These are phyloP conservation scores for Cephalotes varians DNA, from an alignment of 2,888 invertebrate species.

Conservation along the genomic window DNA sequence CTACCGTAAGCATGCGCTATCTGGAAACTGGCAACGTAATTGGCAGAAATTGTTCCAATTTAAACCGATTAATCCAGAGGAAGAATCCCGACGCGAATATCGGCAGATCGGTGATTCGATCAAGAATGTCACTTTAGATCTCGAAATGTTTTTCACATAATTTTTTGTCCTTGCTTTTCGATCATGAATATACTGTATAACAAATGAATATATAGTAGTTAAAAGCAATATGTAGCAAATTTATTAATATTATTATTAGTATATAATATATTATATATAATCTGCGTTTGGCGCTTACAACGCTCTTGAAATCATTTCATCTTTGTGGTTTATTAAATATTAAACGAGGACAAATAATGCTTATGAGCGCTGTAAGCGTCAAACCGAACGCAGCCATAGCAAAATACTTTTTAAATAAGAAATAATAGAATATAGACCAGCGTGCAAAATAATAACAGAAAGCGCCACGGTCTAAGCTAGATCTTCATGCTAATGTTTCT, in stretches of 20 bases:
- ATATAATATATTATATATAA: not conserved
- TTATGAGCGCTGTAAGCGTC: too few relatives aligned
- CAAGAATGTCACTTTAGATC: not conserved
- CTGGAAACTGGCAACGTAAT: constrained; percentile 74
- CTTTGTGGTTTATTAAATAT: too few relatives aligned
- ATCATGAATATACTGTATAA: not conserved
- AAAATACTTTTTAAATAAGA: too few relatives aligned
- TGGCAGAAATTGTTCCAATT: constrained; percentile 73
- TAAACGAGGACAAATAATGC: too few relatives aligned
- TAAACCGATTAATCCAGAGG: constrained; percentile 71
- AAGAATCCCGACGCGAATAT: constrained; percentile 66
- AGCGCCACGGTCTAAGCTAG: too few relatives aligned
- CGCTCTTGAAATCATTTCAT: too few relatives aligned
- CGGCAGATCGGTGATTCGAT: constrained; percentile 67
- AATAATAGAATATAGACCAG: too few relatives aligned
- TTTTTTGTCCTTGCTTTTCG: not conserved
- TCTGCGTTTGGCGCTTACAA: too few relatives aligned
- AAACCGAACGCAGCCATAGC: too few relatives aligned
- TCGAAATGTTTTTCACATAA: not conserved
- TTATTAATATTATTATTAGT: too few relatives aligned
- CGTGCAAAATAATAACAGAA: too few relatives aligned
- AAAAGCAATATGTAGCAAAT: not conserved
- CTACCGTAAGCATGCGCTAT: constrained; percentile 69
- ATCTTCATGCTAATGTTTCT: too few relatives aligned
- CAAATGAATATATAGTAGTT: not conserved